phyloP scores from a whole-genome alignment of 2,797 vertebrate genomes.

The Sciurus carolinensis region DNA sequence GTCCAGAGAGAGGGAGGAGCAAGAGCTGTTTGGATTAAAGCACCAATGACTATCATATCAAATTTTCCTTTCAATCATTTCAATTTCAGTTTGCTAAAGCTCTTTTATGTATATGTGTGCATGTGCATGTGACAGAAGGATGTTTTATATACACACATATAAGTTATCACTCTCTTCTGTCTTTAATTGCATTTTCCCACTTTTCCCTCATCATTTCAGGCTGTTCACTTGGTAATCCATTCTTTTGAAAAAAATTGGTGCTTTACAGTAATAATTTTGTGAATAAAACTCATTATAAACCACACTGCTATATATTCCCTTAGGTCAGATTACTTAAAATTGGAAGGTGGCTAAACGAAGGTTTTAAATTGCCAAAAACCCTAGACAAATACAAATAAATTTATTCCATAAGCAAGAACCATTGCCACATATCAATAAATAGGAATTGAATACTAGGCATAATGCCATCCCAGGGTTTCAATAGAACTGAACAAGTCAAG shows the following conservation, averaged over 20 bases:
- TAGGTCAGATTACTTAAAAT: conserved; percentile 3
- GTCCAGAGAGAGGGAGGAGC: background rate
- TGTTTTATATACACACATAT: background rate
- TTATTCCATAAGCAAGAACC: background rate
- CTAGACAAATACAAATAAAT: conserved; percentile 56
- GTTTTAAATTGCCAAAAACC: conserved; percentile 20
- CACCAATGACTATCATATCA: background rate
- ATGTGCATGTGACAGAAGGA: background rate
- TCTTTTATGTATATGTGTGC: background rate
- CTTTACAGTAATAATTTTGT: background rate
- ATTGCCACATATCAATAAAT: background rate
- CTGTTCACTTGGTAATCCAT: conserved; percentile 37
- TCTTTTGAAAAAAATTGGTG: conserved; percentile 39
- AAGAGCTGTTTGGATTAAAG: conserved; percentile 5
- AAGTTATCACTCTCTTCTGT: background rate
- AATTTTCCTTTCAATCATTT: conserved; percentile 58
- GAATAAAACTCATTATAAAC: conserved; percentile 50
- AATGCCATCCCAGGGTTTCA: conserved; percentile 23
- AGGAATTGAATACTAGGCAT: conserved; percentile 37
- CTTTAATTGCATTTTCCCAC: conserved; percentile 27
- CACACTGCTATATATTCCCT: background rate
- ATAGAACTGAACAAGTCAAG: conserved; percentile 21
- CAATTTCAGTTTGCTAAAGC: conserved; percentile 56
- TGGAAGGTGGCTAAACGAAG: background rate
- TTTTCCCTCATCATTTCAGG: background rate